These are phyloP conservation scores for Meghimatium bilineatum DNA, from an alignment of 2,888 invertebrate species.

Conservation along the genomic window DNA sequence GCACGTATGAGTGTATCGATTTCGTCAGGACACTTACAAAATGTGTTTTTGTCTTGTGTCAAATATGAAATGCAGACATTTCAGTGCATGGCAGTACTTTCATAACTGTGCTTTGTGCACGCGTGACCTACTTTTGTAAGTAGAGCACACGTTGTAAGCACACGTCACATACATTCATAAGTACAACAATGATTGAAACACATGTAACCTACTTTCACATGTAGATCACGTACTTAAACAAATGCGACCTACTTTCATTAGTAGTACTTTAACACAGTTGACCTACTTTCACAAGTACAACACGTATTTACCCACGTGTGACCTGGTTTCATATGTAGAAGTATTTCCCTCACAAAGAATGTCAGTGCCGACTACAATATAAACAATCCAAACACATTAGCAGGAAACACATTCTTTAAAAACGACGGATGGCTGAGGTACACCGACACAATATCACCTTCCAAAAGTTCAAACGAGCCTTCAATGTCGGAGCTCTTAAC, in stretches of 20 bases:
- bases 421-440: constrained; percentile 41
- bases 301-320: neutral
- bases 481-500: constrained; percentile 40
- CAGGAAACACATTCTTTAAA: constrained; percentile 34
- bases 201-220: too few relatives aligned
- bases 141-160: too few relatives aligned
- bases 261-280: neutral
- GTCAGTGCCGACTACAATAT: too few relatives aligned
- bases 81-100: neutral
- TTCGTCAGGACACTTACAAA: too few relatives aligned
- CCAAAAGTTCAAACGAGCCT: constrained; percentile 43
- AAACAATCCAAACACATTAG: constrained; percentile 48
- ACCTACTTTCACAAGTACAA: neutral
- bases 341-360: too few relatives aligned
- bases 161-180: too few relatives aligned
- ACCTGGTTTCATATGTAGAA: too few relatives aligned
- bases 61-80: neutral
- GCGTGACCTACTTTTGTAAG: too few relatives aligned
- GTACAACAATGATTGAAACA: too few relatives aligned
- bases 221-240: neutral
- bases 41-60: too few relatives aligned
- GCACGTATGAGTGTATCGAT: too few relatives aligned
- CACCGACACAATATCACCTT: constrained; percentile 46
- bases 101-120: neutral
- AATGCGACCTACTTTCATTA: neutral